A percentile compares a stretch with the other conserved stretches of the same genome.
These are phyloP conservation scores for Sebastiscus tertius DNA, from an alignment of 2,797 vertebrate genomes.

Conservation along the genomic window DNA sequence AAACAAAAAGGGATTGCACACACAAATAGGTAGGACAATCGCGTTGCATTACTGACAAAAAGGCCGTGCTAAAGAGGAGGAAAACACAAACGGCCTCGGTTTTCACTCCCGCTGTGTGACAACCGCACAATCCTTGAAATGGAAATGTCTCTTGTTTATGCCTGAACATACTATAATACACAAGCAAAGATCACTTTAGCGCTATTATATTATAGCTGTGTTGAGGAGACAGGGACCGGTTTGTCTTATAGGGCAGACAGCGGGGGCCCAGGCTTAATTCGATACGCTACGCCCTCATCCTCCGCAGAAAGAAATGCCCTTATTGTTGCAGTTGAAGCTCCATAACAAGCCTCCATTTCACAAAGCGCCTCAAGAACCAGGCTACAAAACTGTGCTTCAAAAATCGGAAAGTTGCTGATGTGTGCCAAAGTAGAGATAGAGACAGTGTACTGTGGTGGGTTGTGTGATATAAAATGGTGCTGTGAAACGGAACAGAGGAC, in stretches of 20 bases:
- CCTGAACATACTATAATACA: background rate
- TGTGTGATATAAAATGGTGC: background rate
- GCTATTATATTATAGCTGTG: background rate
- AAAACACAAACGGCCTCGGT: background rate
- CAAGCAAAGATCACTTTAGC: slow-evolving; percentile 20
- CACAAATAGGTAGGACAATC: background rate
- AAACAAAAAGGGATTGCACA: slow-evolving; percentile 8
- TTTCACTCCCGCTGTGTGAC: slow-evolving; percentile 5
- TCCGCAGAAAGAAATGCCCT: slow-evolving; percentile 10
- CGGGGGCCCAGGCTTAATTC: background rate
- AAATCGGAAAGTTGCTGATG: slow-evolving; percentile 26
- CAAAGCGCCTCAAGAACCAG: background rate
- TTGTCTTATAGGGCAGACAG: slow-evolving; percentile 20
- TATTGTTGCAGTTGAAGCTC: slow-evolving; percentile 10
- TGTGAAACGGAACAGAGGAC: background rate
- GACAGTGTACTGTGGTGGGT: background rate
- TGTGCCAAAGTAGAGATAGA: background rate
- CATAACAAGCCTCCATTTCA: slow-evolving; percentile 19
- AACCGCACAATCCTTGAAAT: background rate
- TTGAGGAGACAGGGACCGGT: background rate
- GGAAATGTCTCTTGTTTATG: slow-evolving; percentile 10
- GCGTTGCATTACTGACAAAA: background rate
- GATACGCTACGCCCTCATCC: slow-evolving; percentile 24
- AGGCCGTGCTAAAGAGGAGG: background rate
- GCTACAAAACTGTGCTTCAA: background rate